Evolutionary conservation across 2,888 invertebrate species (phyloP), one percentile per base, ranked within the genome.

Genomic region (Ligdia adustata): DNA sequence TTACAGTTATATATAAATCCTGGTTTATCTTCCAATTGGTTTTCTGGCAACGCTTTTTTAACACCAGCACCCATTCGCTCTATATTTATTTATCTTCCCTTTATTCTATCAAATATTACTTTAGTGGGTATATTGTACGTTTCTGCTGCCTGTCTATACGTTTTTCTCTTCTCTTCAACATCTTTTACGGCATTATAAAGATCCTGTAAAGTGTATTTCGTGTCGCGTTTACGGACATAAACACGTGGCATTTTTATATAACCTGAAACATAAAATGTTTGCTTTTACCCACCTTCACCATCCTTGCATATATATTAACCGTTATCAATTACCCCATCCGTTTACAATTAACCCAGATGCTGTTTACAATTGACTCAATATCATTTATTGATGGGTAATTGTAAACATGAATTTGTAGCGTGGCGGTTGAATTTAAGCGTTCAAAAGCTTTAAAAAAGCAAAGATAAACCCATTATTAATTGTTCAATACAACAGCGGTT

Each of bases 11-110:
- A 35, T 26, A 35, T 35, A 26, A 26, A 35, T 26, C 35, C 26
- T 35, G 35, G 35, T 26, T 35, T 35, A 26, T 35, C 35, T 35
- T 24, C 15, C 26, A 35, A 26, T 15, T 35, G 13, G 15, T 35
- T 35, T 32, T 37, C 35, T 37, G 35, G 35, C 35, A 37, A 33
- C 11, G 33, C 20, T 33, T 33, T 33, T 29, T 29, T 28, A 39
- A 39, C 28, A 24, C 39, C 39, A 39, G 39, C 39, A 16, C 39
- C 39, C 28, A 39, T 39, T 35, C 24, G 24, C 13, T 35, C 20
- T 35, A 35, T 22, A 22, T 35, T 14, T 22, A 35, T 37, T 37
- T 37, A 26, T 37, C 37, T 12, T 37, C 37, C 27, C 22, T 37
- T 22, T 37, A 37, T 37, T 37, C 12, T 37, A 24, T 37, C 27